Conservation (phyloP, 2,113 vertebrate genomes). For the Lucifuga dentata region DNA sequence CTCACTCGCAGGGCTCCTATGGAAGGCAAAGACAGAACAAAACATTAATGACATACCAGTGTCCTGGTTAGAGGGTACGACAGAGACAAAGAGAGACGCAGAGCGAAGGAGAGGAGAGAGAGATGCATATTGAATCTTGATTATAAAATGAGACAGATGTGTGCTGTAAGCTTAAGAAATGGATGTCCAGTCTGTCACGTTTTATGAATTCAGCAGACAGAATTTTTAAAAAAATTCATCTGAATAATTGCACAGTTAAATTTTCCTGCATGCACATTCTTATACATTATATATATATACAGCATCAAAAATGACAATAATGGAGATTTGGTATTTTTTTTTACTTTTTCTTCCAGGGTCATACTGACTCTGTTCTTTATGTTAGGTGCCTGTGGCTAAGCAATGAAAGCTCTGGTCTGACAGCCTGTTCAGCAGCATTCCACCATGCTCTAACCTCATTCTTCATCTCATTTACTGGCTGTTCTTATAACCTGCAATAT, state of each 20-base stretch:
- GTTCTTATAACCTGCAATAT: slow-evolving; percentile 59
- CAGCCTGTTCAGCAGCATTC: slow-evolving; percentile 73
- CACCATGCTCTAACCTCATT: slow-evolving; percentile 53
- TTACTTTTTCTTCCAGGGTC: slow-evolving; percentile 28
- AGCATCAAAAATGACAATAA: neutral
- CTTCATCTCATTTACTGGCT: slow-evolving; percentile 58
- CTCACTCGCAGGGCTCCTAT: slow-evolving; percentile 60
- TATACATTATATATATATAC: neutral
- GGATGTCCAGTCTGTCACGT: no score
- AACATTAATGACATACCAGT: slow-evolving; percentile 54
- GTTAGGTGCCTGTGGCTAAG: slow-evolving; percentile 31
- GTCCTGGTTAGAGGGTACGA: slow-evolving; percentile 46
- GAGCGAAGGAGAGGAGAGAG: neutral
- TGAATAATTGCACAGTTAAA: neutral
- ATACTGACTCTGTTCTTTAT: slow-evolving; percentile 5
- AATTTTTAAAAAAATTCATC: neutral
- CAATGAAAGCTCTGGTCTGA: slow-evolving; percentile 41
- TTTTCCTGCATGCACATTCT: neutral
- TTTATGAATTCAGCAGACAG: no score
- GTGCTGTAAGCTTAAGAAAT: neutral
- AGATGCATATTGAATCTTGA: slow-evolving; percentile 32
- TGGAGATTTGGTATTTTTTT: neutral
- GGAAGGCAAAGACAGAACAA: slow-evolving; percentile 56
- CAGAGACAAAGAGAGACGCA: slow-evolving; percentile 33
- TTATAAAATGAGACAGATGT: slow-evolving; percentile 16